phyloP scores from a whole-genome alignment of 2,797 vertebrate species.

The Lateolabrax maculatus region DNA sequence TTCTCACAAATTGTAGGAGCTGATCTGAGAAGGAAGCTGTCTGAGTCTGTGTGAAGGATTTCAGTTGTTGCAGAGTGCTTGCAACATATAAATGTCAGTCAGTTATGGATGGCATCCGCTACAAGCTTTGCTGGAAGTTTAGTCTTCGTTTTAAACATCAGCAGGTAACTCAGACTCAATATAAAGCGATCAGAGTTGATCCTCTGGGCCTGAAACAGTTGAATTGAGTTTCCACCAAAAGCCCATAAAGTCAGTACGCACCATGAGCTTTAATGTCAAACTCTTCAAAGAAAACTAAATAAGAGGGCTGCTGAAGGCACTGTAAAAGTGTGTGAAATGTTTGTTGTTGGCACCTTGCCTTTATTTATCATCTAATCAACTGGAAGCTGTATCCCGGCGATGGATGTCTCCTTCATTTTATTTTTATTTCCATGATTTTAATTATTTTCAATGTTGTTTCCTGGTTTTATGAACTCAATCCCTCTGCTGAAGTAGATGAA shows the following conservation, averaged over 20 bases:
- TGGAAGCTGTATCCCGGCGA: constrained; percentile 42
- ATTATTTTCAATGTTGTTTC: constrained; percentile 73
- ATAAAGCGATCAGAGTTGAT: constrained; percentile 36
- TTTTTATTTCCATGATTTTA: constrained; percentile 56
- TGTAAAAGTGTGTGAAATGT: constrained; percentile 65
- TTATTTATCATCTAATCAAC: constrained; percentile 79
- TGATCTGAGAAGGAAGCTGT: constrained; percentile 4
- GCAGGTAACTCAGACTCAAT: constrained; percentile 22
- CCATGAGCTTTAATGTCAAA: constrained; percentile 43
- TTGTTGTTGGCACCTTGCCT: constrained; percentile 54
- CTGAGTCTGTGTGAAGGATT: constrained; percentile 21
- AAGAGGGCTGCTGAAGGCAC: constrained; percentile 42
- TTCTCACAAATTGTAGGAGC: not conserved
- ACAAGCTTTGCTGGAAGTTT: constrained; percentile 28
- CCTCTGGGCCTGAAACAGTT: constrained; percentile 36
- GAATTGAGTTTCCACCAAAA: constrained; percentile 42
- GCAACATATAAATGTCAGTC: constrained; percentile 42
- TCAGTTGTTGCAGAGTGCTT: constrained; percentile 45
- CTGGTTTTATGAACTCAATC: constrained; percentile 78
- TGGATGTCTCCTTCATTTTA: constrained; percentile 64
- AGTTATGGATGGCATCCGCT: constrained; percentile 27
- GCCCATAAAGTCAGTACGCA: constrained; percentile 24
- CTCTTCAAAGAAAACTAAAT: constrained; percentile 57
- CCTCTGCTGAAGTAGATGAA: constrained; percentile 64
- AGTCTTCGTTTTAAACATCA: constrained; percentile 27